phyloP scores from a whole-genome alignment of 2,797 vertebrate genomes.

The Serranus cabrilla region DNA sequence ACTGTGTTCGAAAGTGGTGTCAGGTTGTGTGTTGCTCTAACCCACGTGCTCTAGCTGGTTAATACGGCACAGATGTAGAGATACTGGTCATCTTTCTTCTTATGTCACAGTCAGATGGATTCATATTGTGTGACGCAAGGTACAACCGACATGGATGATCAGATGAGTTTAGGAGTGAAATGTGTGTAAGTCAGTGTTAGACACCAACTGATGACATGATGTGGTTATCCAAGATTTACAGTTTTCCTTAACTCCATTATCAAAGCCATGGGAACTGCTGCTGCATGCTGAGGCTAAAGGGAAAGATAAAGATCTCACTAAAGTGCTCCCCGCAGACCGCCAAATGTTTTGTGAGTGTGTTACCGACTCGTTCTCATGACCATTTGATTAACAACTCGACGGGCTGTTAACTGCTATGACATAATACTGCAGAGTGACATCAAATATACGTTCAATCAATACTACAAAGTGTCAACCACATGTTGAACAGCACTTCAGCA shows the following conservation, averaged over 20 bases:
- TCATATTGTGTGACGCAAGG: conserved; percentile 26
- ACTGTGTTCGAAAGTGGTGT: conserved; percentile 44
- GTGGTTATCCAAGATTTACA: conserved; percentile 47
- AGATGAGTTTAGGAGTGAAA: conserved; percentile 58
- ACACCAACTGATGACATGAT: conserved; percentile 55
- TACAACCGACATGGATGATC: background rate
- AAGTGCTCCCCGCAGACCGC: conserved; percentile 60
- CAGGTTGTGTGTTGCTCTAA: conserved; percentile 40
- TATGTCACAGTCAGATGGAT: conserved; percentile 29
- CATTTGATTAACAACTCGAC: conserved; percentile 59
- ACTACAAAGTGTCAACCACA: background rate
- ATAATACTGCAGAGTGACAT: conserved; percentile 34
- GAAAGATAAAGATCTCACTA: conserved; percentile 74
- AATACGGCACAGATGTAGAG: conserved; percentile 59
- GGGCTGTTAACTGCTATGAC: conserved; percentile 32
- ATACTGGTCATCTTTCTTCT: conserved; percentile 1
- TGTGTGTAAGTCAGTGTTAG: conserved; percentile 47
- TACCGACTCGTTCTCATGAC: conserved; percentile 52
- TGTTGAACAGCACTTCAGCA: conserved; percentile 4
- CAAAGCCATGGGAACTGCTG: conserved; percentile 76
- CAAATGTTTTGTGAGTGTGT: conserved; percentile 40
- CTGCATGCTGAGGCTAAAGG: conserved; percentile 64
- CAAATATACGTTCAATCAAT: conserved; percentile 9
- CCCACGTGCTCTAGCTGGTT: conserved; percentile 24
- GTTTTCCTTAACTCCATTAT: conserved; percentile 50